A percentile compares a stretch with the other conserved stretches of the same genome.
Evolutionary conservation across 2,797 vertebrate genomes (phyloP).

Genomic region (Neosilurus hyrtlii): DNA sequence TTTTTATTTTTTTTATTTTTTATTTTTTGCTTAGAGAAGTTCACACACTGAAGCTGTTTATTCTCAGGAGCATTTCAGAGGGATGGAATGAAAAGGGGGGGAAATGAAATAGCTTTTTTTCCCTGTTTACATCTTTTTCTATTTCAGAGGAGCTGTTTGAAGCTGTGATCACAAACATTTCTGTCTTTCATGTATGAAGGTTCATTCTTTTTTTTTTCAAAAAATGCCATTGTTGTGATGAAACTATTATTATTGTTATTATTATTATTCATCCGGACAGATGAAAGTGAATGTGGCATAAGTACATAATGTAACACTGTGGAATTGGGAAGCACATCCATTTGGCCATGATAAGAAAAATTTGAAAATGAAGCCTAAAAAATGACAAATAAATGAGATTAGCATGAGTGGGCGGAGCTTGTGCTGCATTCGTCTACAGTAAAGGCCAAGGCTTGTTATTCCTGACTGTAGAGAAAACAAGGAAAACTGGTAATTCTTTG

Average conservation of each 20-base stretch:
- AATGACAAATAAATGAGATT: neutral
- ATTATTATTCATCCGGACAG: neutral
- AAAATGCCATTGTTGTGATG: slow-evolving; percentile 1
- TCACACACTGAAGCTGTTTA: neutral
- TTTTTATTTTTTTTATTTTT: too few relatives aligned
- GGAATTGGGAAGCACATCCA: neutral
- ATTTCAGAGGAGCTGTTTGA: slow-evolving; percentile 16
- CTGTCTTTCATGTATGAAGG: neutral
- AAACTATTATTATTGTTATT: neutral
- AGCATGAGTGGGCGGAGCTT: neutral
- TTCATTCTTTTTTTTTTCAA: neutral
- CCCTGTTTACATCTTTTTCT: neutral
- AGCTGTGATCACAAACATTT: slow-evolving; percentile 23
- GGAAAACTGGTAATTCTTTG: neutral
- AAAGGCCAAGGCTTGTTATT: neutral
- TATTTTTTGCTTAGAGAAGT: neutral
- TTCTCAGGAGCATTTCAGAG: neutral
- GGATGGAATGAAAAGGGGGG: neutral
- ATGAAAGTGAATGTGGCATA: slow-evolving; percentile 12
- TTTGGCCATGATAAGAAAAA: neutral
- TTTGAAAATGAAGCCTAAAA: neutral
- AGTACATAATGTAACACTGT: neutral
- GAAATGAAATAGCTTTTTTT: neutral
- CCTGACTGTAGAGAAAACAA: neutral
- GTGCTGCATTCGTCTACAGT: neutral